These are phyloP conservation scores for Peromyscus polionotus DNA, from an alignment of 2,113 vertebrate genomes.

Conservation along the genomic window DNA sequence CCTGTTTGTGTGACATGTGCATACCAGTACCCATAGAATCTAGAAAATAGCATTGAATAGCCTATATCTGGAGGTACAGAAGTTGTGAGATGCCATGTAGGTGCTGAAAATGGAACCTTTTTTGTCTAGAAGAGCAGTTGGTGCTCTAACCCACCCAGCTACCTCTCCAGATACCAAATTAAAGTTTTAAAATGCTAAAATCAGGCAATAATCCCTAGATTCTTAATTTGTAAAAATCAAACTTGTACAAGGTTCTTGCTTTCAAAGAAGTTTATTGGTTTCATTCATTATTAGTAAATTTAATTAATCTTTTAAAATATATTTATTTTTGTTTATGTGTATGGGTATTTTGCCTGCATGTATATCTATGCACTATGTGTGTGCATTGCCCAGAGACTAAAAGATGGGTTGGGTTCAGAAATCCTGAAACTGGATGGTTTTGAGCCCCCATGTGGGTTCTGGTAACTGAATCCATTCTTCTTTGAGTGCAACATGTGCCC, in stretches of 20 bases:
- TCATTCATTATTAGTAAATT: conserved; percentile 7
- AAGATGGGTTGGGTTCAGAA: neutral
- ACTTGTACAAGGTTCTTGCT: neutral
- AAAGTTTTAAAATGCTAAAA: conserved; percentile 32
- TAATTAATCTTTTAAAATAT: neutral
- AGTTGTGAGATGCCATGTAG: neutral
- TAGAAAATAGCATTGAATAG: neutral
- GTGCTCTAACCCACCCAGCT: neutral
- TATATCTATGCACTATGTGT: neutral
- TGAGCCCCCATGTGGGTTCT: neutral
- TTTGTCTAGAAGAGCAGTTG: neutral
- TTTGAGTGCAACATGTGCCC: neutral
- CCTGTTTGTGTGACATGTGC: neutral
- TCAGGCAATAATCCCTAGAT: conserved; percentile 1
- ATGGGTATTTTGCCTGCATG: neutral
- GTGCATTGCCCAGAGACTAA: neutral
- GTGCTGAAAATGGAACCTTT: neutral
- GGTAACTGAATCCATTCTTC: neutral
- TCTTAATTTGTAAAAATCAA: conserved; percentile 47
- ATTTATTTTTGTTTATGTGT: neutral
- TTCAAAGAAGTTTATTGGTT: neutral
- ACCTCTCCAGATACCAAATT: neutral
- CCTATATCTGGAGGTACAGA: neutral
- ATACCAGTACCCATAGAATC: neutral
- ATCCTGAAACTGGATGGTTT: neutral